phyloP scores from a whole-genome alignment of 2,113 vertebrate species.

The Festucalex cinctus region DNA sequence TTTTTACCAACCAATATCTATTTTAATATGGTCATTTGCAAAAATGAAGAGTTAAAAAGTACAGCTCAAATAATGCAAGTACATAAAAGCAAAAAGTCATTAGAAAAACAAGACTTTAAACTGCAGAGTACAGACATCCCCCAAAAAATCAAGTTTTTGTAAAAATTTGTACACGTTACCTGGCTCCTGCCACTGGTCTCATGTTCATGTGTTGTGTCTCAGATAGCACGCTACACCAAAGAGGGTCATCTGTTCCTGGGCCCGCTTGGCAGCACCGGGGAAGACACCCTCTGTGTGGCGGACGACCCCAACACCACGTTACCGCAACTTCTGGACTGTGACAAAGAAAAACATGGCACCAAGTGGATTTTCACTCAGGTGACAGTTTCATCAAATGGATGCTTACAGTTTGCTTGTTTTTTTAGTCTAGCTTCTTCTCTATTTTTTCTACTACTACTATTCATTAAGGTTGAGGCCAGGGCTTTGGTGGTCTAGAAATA shows the following conservation, averaged over 20 bases:
- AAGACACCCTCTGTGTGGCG: conserved; percentile 90
- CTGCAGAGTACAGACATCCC: too few relatives aligned
- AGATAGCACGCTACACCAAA: conserved; percentile 91
- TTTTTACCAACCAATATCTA: too few relatives aligned
- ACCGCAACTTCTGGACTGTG: conserved; percentile 91
- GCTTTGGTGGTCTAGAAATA: not conserved
- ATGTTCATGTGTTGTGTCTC: conserved; percentile 9
- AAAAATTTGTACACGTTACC: not conserved
- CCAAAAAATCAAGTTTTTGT: not conserved
- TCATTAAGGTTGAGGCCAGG: not conserved
- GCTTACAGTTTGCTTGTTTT: not conserved
- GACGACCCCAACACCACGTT: conserved; percentile 81
- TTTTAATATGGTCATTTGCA: too few relatives aligned
- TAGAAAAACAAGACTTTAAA: too few relatives aligned
- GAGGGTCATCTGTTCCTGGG: conserved; percentile 90
- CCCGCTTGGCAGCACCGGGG: conserved; percentile 86
- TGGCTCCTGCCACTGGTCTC: not conserved
- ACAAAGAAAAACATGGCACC: conserved; percentile 86
- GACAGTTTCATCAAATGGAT: not conserved
- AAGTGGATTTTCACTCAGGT: conserved; percentile 95
- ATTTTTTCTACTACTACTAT: not conserved
- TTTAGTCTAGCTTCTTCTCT: too few relatives aligned
- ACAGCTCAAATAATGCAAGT: too few relatives aligned
- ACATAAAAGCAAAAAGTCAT: too few relatives aligned
- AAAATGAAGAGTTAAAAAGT: too few relatives aligned